Evolutionary conservation across 2,113 vertebrate species (phyloP), one percentile per base, ranked within the genome.

Genomic region (Mustelus asterias): DNA sequence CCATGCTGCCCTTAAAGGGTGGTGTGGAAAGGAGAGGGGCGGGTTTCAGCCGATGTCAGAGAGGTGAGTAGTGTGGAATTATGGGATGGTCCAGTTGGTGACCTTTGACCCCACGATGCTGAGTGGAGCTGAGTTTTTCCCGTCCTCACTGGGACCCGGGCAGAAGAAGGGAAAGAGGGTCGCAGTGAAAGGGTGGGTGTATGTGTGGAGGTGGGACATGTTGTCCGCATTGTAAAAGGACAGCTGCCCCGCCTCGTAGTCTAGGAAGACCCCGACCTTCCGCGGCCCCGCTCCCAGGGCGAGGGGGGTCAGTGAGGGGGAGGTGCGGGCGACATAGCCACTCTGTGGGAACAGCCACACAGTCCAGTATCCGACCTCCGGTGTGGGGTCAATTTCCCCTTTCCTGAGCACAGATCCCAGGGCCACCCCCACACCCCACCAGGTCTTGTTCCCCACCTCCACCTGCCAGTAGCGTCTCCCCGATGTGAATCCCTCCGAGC

Each of bases 171-270:
- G 88, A 33, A 60, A 90, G 54, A 90, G 26, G 13, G 24, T 60
- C 48, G 14, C 88, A 29, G 26, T 44, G 48, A 90, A 60, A 90
- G 54, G 29, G 24, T 90, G 54, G 48, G 10, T 60, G 54, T 60
- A 90, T 1, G 88, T 90, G 48, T 90, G 54, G 54, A 90, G 88
- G n/a, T 33, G 88, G 88, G 48, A 33, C 88, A 90, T 90, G 9
- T 58, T 90, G 13, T 90, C 88, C 48, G 88, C 88, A 18, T 90
- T 90, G 88, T 90, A 90, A 60, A 90, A 90, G 6, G 88, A 90
- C 26, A 90, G 13, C 54, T 90, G 88, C 18, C 88, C 54, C 0
- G 22, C 26, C 10, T 60, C 0, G 2, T 60, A 16, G 54, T 60
- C 88, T 54, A 90, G 48, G 54, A 60, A n/a, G 26, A 90, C 88